Percentiles rank a stretch among this genome's conserved stretches.
Evolutionary conservation across 37 sponge, comb jelly and placozoan species (phyloP).

Genomic region (Spongia lamella): DNA sequence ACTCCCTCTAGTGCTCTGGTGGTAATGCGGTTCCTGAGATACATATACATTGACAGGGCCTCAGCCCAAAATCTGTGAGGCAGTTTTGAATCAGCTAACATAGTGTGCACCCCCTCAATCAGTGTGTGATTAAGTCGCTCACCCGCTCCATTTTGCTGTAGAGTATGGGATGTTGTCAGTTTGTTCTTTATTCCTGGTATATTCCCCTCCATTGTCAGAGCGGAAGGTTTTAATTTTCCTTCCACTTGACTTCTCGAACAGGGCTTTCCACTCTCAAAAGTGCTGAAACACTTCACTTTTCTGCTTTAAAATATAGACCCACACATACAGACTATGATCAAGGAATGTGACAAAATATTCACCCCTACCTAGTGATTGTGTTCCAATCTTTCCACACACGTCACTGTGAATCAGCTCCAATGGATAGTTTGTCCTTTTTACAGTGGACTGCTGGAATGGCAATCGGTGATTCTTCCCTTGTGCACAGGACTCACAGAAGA

Average conservation of each 20-base stretch:
- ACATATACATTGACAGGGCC: no score
- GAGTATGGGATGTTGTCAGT: no score
- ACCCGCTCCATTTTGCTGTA: no score
- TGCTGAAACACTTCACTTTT: slow-evolving; percentile 7
- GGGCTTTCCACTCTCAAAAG: slow-evolving; percentile 14
- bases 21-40: no score
- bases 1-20: no score
- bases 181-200: background rate
- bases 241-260: slow-evolving; percentile 7
- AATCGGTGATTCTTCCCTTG: slow-evolving; percentile 32
- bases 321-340: slow-evolving; percentile 38
- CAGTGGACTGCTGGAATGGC: slow-evolving; percentile 7
- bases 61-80: no score
- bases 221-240: slow-evolving; percentile 1
- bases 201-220: slow-evolving; percentile 14
- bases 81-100: no score
- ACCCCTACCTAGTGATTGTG: slow-evolving; percentile 37
- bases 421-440: slow-evolving; percentile 24
- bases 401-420: slow-evolving; percentile 48
- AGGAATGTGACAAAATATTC: slow-evolving; percentile 48
- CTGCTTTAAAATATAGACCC: slow-evolving; percentile 31
- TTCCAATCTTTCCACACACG: slow-evolving; percentile 45
- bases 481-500: slow-evolving; percentile 47
- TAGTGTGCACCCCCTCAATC: no score
- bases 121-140: no score